Base-by-base conservation (phyloP, 2,888 invertebrate genomes). In the Orthosia gothica region DNA sequence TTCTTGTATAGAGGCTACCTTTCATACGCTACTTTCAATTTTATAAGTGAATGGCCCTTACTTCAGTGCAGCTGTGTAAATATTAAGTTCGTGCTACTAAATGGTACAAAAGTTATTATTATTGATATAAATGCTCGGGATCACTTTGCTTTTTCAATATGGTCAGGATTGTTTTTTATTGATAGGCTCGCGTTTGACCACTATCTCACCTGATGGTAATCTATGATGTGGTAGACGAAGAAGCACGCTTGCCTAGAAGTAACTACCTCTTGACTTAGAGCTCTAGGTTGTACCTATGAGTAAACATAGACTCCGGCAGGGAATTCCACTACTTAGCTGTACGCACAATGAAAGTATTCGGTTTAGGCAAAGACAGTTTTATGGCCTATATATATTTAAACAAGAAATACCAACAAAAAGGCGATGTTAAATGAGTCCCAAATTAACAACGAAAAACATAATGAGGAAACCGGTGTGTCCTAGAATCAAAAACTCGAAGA, bases 11-110 rank as follows among this genome's bases (percentile, higher is more conserved):
- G 5, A 2, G 20, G 3, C 40, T 49, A n/a, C 32, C 26, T 47
- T 61, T 65, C 40, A 45, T 47, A 3, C 5, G 23, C 32, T 47
- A 77, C 77, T 55, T 64, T 67, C 40, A 67, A 64, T 45, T 50
- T 3, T 40, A n/a, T 23, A 77, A 76, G 57, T 58, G 18, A 74
- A 57, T 20, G 69, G 69, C 55, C 55, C 20, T 20, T 40, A 64
- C 5, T 32, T 67, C n/a, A 58, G 16, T 50, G 65, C 66, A 72
- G 57, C 50, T 52, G 63, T 23, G n/a, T 23, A 55, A 74, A 65
- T 61, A 65, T 11, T 4, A 23, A 62, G 54, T 64, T 71, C 59
- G 64, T 76, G 59, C 54, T 16, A 32, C 40, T 26, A 54, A 61
- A 61, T 59, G 16, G 13, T 13, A 23, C 7, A 32, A 58, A 49